Base-by-base conservation (phyloP, 2,797 vertebrate species). In the Amblyopsis hoosieri region DNA sequence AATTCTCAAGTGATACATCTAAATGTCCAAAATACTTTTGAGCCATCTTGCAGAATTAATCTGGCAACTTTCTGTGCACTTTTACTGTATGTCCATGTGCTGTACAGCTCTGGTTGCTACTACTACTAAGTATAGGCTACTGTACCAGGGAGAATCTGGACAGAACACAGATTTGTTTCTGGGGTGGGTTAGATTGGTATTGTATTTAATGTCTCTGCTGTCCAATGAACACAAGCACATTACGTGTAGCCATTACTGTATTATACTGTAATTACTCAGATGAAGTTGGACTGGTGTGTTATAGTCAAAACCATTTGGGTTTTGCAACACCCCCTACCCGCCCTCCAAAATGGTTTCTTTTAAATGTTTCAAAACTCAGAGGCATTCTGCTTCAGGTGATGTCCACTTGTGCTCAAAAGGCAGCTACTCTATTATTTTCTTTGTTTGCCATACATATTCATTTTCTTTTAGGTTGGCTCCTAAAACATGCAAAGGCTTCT, bases 351-450 rank as follows among this genome's bases (percentile, higher is more conserved):
- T 45, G 57, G 53, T 50, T 50, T 50, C 1, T 55, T 55, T 55
- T 56, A 42, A 10, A 42, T 57, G 14, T 37, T 72, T 31, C 6
- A 63, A 58, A 29, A 71, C 71, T 82, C 71, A 71, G 14, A 11
- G 12, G 33, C 53, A 48, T 45, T 67, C 29, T 6, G 69, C 47
- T 59, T 45, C 69, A 46, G 75, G 79, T 37, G 47, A 3, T 69
- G 48, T 73, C 56, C 66, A 60, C 58, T 48, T 53, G 31, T 67
- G 62, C 65, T 72, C 64, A 83, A 81, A 82, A 72, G 86, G 85
- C 89, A 89, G 82, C 87, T 88, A 42, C 3, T 29, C 23, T 9
- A 42, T 42, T 42, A 6, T 81, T 69, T 79, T 73, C 71, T 80
- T 65, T 76, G 73, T 85, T 88, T 86, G 23, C 3, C 23, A 3